Evolutionary conservation across 64 coral and sea anemone species (phyloP).

Genomic region (Cladopsammia gracilis): DNA sequence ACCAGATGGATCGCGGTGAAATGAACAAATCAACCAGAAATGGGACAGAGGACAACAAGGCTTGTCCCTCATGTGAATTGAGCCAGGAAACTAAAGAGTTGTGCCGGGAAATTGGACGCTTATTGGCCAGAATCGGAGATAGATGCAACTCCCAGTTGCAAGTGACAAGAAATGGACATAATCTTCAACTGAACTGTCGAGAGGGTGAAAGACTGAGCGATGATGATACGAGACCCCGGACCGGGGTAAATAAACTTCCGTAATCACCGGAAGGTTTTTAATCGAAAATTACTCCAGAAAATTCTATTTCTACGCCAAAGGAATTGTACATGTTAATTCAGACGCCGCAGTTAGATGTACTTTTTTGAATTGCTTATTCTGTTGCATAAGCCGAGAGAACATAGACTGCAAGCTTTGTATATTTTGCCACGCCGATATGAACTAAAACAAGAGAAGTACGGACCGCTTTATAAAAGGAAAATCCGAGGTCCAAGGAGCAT

Average conservation of each 20-base stretch:
- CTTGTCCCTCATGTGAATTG: neutral
- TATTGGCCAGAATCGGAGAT: slow-evolving; percentile 62
- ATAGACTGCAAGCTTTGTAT: slow-evolving; percentile 1
- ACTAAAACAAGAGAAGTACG: neutral
- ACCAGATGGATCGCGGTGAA: neutral
- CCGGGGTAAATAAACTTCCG: slow-evolving; percentile 40
- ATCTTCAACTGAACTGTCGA: neutral
- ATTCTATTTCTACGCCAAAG: neutral
- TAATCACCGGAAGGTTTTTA: slow-evolving; percentile 32
- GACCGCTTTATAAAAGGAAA: neutral
- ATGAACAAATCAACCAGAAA: neutral
- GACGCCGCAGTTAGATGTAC: neutral
- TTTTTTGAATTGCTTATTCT: neutral
- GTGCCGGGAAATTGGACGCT: slow-evolving; percentile 30
- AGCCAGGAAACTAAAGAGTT: slow-evolving; percentile 47
- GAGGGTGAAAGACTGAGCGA: neutral
- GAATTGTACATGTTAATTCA: slow-evolving; percentile 4
- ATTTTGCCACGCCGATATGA: neutral
- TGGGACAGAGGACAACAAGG: neutral
- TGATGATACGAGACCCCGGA: slow-evolving; percentile 20
- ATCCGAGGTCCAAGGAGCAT: neutral
- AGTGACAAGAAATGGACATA: slow-evolving; percentile 4
- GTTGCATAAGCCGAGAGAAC: neutral
- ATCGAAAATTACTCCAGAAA: neutral
- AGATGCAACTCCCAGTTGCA: slow-evolving; percentile 1